phyloP scores from a whole-genome alignment of 2,888 invertebrate genomes.

The Fabriciana adippe region DNA sequence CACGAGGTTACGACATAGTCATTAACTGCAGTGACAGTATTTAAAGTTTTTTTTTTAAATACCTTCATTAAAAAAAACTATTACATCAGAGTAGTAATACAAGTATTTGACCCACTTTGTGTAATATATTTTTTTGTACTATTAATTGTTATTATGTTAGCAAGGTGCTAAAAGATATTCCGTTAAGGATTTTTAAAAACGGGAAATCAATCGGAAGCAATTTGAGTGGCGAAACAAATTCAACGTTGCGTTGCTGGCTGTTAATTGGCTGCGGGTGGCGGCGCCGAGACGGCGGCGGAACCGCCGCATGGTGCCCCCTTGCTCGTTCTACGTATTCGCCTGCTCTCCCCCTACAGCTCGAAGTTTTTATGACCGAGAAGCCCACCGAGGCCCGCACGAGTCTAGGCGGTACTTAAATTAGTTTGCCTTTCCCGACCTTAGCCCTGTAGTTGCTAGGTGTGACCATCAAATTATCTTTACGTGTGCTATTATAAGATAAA shows the following conservation, averaged over 20 bases:
- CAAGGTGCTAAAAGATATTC: slow-evolving; percentile 46
- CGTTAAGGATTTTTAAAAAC: slow-evolving; percentile 55
- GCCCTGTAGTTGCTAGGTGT: slow-evolving; percentile 56
- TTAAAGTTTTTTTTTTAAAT: slow-evolving; percentile 15
- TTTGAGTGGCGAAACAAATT: slow-evolving; percentile 78
- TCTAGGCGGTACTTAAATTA: slow-evolving; percentile 73
- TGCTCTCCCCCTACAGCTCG: slow-evolving; percentile 64
- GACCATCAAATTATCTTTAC: slow-evolving; percentile 19
- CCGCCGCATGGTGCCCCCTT: slow-evolving; percentile 78
- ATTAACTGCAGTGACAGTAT: slow-evolving; percentile 56
- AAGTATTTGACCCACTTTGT: background rate
- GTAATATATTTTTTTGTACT: background rate
- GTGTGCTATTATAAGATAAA: too few relatives aligned
- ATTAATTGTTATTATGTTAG: background rate
- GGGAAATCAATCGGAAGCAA: slow-evolving; percentile 80
- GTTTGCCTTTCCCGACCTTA: slow-evolving; percentile 60
- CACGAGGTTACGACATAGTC: slow-evolving; percentile 68
- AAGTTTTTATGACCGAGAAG: slow-evolving; percentile 76
- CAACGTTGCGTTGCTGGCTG: slow-evolving; percentile 75
- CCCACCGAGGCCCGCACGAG: slow-evolving; percentile 68
- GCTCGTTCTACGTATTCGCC: slow-evolving; percentile 64
- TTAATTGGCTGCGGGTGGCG: slow-evolving; percentile 82
- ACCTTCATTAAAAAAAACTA: background rate
- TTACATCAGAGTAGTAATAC: background rate
- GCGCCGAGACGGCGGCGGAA: slow-evolving; percentile 82